Conservation (phyloP, 2,797 vertebrate genomes). For the Limnodromus scolopaceus region DNA sequence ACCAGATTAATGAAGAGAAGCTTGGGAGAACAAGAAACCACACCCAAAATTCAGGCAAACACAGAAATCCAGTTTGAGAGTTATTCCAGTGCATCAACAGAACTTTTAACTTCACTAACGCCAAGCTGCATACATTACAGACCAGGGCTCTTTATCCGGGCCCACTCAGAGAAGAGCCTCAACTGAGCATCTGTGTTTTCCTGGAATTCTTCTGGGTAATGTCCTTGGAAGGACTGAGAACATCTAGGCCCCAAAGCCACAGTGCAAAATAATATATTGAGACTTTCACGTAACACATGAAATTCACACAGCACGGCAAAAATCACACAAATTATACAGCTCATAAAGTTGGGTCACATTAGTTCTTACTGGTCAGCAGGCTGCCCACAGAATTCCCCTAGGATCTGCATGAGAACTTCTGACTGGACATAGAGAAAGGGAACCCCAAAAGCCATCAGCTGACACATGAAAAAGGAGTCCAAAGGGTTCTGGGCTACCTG, state of each 20-base stretch:
- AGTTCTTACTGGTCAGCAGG: conserved; percentile 56
- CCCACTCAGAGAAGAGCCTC: neutral
- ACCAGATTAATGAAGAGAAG: conserved; percentile 48
- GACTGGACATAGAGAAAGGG: conserved; percentile 85
- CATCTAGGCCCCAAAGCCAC: conserved; percentile 15
- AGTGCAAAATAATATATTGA: conserved; percentile 12
- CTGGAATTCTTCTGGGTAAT: neutral
- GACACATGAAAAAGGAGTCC: conserved; percentile 92
- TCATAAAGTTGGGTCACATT: neutral
- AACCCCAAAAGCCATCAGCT: conserved; percentile 82
- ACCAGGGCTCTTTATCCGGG: neutral
- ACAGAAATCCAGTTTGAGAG: conserved; percentile 38
- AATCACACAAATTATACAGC: neutral
- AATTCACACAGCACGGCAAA: neutral
- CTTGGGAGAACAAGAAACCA: neutral
- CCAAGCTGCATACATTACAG: neutral
- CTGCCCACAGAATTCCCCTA: conserved; percentile 79
- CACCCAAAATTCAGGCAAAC: conserved; percentile 50
- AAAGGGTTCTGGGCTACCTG: conserved; percentile 89
- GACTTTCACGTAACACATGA: neutral
- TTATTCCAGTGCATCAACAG: neutral
- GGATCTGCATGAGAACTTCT: conserved; percentile 81
- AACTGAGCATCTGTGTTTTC: conserved; percentile 50
- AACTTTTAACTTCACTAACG: neutral
- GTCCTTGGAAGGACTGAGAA: neutral